Percentiles rank a stretch among this genome's conserved stretches.
These are phyloP conservation scores for Isurus oxyrinchus DNA, from an alignment of 2,113 vertebrate species.

Conservation along the genomic window DNA sequence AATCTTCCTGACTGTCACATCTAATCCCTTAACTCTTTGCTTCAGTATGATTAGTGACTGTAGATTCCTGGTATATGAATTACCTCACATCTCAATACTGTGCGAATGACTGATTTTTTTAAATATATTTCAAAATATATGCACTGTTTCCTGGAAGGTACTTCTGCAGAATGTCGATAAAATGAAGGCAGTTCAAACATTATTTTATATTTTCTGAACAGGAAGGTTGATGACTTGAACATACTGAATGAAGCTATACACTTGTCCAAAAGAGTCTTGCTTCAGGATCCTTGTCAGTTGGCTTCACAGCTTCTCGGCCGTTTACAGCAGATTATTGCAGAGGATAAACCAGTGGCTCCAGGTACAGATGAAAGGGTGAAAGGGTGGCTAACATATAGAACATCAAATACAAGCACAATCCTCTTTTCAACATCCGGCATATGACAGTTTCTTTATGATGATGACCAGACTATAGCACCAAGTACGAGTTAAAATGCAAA, in stretches of 20 bases:
- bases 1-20: not conserved
- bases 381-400: not conserved
- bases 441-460: not conserved
- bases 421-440: not conserved
- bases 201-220: constrained; percentile 39
- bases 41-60: not conserved
- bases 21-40: not conserved
- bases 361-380: constrained; percentile 42
- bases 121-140: not conserved
- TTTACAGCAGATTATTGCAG: constrained; percentile 51
- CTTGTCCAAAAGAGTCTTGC: constrained; percentile 51
- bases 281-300: constrained; percentile 56
- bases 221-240: constrained; percentile 50
- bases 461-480: not conserved
- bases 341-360: constrained; percentile 55
- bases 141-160: not conserved
- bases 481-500: not conserved
- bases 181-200: not conserved
- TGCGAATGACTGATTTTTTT: not conserved
- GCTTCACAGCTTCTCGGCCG: constrained; percentile 58
- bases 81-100: not conserved
- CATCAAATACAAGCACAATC: not conserved
- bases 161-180: not conserved
- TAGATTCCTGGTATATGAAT: not conserved
- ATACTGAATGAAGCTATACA: constrained; percentile 50